These are phyloP conservation scores for Microctenopoma stevenorrisi DNA, from an alignment of 2,797 vertebrate genomes.

Conservation along the genomic window DNA sequence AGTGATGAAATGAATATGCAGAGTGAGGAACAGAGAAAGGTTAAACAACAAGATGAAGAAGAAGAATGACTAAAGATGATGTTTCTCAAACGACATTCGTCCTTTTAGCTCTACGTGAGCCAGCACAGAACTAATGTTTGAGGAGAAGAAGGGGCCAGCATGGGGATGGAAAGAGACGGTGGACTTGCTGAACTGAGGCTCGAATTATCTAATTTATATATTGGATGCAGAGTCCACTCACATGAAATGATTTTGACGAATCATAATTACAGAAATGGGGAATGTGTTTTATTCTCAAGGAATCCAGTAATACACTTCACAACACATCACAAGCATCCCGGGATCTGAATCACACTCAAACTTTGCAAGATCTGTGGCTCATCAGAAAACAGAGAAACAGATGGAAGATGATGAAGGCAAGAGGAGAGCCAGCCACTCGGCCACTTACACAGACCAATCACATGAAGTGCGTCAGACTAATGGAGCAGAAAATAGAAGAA, in stretches of 20 bases:
- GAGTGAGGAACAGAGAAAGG: slow-evolving; percentile 52
- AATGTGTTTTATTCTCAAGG: neutral
- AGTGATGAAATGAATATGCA: slow-evolving; percentile 40
- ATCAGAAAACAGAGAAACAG: slow-evolving; percentile 36
- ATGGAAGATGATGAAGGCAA: slow-evolving; percentile 30
- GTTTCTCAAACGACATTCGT: slow-evolving; percentile 69
- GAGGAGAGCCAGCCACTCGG: slow-evolving; percentile 39
- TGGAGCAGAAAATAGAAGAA: slow-evolving; percentile 79
- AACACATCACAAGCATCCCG: neutral
- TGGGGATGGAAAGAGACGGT: slow-evolving; percentile 11
- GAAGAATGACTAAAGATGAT: slow-evolving; percentile 50
- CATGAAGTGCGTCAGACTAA: slow-evolving; percentile 64
- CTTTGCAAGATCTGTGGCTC: neutral
- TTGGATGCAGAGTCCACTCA: neutral
- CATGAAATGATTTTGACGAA: neutral
- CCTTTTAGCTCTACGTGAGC: slow-evolving; percentile 36
- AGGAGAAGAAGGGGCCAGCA: slow-evolving; percentile 5
- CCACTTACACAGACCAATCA: slow-evolving; percentile 48
- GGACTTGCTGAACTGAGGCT: slow-evolving; percentile 25
- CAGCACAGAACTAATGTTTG: slow-evolving; percentile 46
- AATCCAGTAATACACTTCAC: neutral
- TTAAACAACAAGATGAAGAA: slow-evolving; percentile 55
- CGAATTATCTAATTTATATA: slow-evolving; percentile 36
- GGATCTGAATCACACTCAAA: slow-evolving; percentile 11
- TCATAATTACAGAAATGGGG: slow-evolving; percentile 7